Evolutionary conservation across 2,888 invertebrate species (phyloP).

Genomic region (Tipula confusa): DNA sequence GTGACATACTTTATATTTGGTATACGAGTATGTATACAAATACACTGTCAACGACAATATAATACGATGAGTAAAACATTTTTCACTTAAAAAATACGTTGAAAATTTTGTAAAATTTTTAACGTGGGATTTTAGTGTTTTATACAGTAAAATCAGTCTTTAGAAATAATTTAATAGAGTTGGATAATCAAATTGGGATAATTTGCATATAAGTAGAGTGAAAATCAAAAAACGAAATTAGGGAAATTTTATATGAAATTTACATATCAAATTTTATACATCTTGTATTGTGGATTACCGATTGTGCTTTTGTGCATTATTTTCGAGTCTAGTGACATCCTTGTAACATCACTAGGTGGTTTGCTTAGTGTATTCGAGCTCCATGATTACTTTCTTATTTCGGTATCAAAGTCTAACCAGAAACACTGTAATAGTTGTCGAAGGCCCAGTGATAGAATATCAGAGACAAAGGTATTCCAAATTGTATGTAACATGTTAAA

Average conservation of each 20-base stretch:
- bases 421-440: too few species aligned
- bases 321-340: too few species aligned
- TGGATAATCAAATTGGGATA: neutral
- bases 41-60: neutral
- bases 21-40: too few species aligned
- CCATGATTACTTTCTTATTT: too few species aligned
- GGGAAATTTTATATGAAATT: neutral
- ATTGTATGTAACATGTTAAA: too few species aligned
- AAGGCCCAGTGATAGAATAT: too few species aligned
- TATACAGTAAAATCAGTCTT: neutral
- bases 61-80: neutral
- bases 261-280: neutral
- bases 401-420: too few species aligned
- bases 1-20: neutral
- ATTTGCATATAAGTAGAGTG: neutral
- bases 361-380: too few species aligned
- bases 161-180: constrained; percentile 20
- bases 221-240: neutral
- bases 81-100: neutral
- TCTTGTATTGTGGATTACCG: neutral
- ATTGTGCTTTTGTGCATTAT: neutral
- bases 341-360: too few species aligned
- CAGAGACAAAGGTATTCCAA: too few species aligned
- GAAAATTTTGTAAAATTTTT: neutral
- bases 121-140: neutral